Base-by-base conservation (phyloP, 2,888 invertebrate genomes). In the Rhyacophila evoluta region DNA sequence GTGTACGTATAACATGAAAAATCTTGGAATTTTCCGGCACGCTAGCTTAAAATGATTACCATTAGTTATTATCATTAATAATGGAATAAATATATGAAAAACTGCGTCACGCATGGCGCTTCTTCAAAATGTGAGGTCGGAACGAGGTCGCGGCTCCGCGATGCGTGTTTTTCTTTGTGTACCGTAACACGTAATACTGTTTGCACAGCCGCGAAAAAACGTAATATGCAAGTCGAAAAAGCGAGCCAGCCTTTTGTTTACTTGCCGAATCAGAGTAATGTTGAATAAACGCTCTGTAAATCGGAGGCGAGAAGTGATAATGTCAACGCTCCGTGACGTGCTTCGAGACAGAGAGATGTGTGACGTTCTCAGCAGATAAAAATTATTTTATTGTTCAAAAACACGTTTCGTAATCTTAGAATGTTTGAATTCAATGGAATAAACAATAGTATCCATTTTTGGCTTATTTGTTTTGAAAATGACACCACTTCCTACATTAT, bases 161-260 rank as follows among this genome's bases (percentile, higher is more conserved):
- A 15, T 33, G 69, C 69, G 69, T 69, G 69, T 33, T 28, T 69
- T 69, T 28, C 25, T 15, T 15, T 69, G 69, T 69, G 27, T 69
- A 33, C 69, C 69, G 29, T 29, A 29, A 12, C 33, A 69, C 69
- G 69, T 69, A 29, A 33, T 29, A 69, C 33, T 69, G 15, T 69
- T 69, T 69, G 12, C 33, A 15, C 69, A 69, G 29, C 28, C 12
- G n/a, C 69, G 28, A 33, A 33, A 69, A 69, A 29, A 69, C 15
- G 28, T 29, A 19, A 5, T 41, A 41, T 41, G 41, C 41, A 41
- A 15, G 41, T 41, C 41, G 15, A 41, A 15, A 19, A 41, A 15
- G 10, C 55, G 1, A 55, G 19, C 10, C 15, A 55, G 55, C 8
- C 55, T 19, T 55, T 19, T 55, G 55, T 55, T 55, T 19, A 8